Evolutionary conservation across 2,888 invertebrate species (phyloP).

Genomic region (Lasioglossum morio): DNA sequence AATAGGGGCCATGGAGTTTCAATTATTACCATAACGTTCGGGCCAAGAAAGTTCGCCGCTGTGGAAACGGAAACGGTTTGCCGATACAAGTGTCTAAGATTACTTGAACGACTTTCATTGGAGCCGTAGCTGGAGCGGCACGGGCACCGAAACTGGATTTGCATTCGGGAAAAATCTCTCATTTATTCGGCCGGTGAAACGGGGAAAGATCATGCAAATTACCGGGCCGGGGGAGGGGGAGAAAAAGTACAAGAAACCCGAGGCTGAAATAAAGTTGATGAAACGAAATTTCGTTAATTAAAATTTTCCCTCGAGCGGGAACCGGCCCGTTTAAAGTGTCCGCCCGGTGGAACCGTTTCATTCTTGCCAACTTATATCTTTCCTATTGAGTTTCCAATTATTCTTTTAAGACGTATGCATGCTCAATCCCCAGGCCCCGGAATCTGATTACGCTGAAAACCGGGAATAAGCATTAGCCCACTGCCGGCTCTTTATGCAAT

Average conservation of each 20-base stretch:
- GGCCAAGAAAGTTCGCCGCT: constrained; percentile 48
- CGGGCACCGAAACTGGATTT: constrained; percentile 55
- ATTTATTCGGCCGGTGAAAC: constrained; percentile 49
- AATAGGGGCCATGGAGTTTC: constrained; percentile 65
- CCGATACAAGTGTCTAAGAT: constrained; percentile 65
- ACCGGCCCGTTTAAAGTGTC: constrained; percentile 15
- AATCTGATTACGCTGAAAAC: not conserved
- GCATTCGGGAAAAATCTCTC: constrained; percentile 63
- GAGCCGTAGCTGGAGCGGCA: constrained; percentile 37
- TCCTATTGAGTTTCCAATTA: not conserved
- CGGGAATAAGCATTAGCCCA: not conserved
- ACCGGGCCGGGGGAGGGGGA: not conserved
- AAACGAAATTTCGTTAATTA: constrained; percentile 61
- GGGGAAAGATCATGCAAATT: constrained; percentile 63
- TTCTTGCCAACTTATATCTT: constrained; percentile 29
- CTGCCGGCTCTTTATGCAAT: not conserved
- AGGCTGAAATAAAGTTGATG: constrained; percentile 49
- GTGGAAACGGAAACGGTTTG: constrained; percentile 43
- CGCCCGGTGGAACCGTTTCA: constrained; percentile 14
- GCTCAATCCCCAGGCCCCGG: not conserved
- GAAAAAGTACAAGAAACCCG: constrained; percentile 22
- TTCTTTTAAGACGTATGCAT: not conserved
- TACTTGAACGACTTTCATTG: constrained; percentile 68
- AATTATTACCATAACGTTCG: constrained; percentile 69
- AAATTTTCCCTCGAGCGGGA: constrained; percentile 45